Percentiles rank a stretch among this genome's conserved stretches.
phyloP scores from a whole-genome alignment of 2,888 invertebrate species.

The Drosophila ezoana region DNA sequence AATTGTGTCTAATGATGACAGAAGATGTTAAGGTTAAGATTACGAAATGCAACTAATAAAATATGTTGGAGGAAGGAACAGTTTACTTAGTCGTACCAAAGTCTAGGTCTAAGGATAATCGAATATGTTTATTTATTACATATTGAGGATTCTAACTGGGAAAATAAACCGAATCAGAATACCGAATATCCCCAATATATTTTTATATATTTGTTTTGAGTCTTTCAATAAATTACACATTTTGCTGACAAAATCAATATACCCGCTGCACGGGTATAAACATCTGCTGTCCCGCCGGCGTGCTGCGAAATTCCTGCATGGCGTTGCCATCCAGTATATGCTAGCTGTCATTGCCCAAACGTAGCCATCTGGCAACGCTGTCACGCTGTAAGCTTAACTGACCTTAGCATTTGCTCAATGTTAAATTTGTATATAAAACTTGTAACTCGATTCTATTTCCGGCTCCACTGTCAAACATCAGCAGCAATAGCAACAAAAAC shows the following conservation, averaged over 20 bases:
- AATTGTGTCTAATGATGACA: not conserved
- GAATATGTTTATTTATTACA: too few relatives aligned
- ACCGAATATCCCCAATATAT: too few relatives aligned
- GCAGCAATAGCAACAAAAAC: not conserved
- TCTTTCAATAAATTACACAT: too few relatives aligned
- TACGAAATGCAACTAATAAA: not conserved
- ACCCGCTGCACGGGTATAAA: too few relatives aligned
- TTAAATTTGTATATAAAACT: conserved; percentile 6
- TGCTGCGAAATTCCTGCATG: not conserved
- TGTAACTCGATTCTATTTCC: conserved; percentile 11
- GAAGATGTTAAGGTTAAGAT: not conserved
- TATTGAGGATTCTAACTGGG: too few relatives aligned
- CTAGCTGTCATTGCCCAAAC: conserved; percentile 9
- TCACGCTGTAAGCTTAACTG: not conserved
- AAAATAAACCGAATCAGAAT: too few relatives aligned
- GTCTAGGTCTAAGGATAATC: too few relatives aligned
- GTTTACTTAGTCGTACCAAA: too few relatives aligned
- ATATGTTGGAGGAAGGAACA: too few relatives aligned
- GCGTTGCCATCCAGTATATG: conserved; percentile 19
- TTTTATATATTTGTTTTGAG: too few relatives aligned
- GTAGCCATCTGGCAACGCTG: conserved; percentile 33
- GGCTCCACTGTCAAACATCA: conserved; percentile 21
- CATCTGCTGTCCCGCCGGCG: conserved; percentile 1
- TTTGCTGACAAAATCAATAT: not conserved
- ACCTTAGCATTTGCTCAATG: not conserved